These are phyloP conservation scores for Psittacula derbiana DNA, from an alignment of 2,797 vertebrate genomes.

Conservation along the genomic window DNA sequence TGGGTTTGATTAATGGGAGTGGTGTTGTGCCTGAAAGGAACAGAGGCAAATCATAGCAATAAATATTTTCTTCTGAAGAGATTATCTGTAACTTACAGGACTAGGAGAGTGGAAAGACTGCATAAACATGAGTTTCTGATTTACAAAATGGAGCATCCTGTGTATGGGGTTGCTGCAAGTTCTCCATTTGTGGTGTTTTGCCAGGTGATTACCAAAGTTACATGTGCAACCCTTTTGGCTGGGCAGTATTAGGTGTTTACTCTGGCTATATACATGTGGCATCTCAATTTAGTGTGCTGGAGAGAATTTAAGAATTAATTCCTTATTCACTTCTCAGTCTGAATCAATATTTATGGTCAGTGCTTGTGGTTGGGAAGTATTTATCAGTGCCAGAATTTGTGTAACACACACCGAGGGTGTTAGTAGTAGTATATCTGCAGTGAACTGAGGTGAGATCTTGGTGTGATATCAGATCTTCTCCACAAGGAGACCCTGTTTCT, in stretches of 20 bases:
- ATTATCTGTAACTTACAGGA: neutral
- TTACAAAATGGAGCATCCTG: neutral
- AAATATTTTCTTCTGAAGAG: constrained; percentile 26
- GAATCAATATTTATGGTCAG: neutral
- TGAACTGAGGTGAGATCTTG: neutral
- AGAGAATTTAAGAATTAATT: neutral
- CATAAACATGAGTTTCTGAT: neutral
- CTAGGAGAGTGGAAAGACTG: neutral
- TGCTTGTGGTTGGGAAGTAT: neutral
- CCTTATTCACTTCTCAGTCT: neutral
- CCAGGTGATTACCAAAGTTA: neutral
- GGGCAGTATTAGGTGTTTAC: neutral
- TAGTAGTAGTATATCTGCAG: neutral
- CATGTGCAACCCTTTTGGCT: neutral
- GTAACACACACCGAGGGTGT: neutral
- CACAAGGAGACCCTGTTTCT: neutral
- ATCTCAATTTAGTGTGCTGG: neutral
- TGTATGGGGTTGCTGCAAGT: neutral
- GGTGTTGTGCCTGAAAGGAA: neutral
- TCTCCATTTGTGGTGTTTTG: neutral
- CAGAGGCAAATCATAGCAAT: neutral
- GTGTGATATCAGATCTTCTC: neutral
- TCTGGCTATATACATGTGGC: neutral
- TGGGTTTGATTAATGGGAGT: constrained; percentile 2
- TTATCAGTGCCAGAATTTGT: neutral